A percentile compares a stretch with the other conserved stretches of the same genome.
phyloP scores from a whole-genome alignment of 2,888 invertebrate genomes.

The Noctua comes region DNA sequence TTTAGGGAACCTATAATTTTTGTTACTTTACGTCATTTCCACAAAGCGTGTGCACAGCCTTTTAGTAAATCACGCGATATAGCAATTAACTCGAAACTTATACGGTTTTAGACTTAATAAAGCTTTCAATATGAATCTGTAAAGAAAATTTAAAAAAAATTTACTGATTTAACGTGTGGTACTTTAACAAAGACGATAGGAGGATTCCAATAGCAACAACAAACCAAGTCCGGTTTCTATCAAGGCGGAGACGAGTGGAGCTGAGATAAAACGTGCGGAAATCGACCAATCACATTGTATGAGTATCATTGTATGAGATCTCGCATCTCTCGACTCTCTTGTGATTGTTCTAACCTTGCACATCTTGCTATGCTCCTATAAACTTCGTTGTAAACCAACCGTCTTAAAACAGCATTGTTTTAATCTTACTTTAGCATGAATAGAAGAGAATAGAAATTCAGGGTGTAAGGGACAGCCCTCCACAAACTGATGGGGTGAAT shows the following conservation, averaged over 20 bases:
- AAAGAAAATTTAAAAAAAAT: not conserved
- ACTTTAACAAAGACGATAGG: not conserved
- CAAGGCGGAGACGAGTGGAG: too few species aligned
- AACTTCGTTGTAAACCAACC: too few species aligned
- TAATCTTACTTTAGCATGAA: too few species aligned
- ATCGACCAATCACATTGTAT: too few species aligned
- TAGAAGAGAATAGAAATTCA: too few species aligned
- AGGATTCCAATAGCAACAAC: not conserved
- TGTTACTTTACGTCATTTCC: not conserved
- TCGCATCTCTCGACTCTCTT: too few species aligned
- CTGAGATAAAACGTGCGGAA: too few species aligned
- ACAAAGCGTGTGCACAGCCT: slow-evolving; percentile 20
- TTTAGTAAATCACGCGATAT: slow-evolving; percentile 40
- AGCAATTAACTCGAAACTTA: slow-evolving; percentile 37
- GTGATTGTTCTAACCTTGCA: not conserved
- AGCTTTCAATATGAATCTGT: slow-evolving; percentile 22
- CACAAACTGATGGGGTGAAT: too few species aligned
- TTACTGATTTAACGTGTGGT: not conserved
- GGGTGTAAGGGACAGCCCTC: too few species aligned
- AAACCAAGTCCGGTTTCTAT: not conserved
- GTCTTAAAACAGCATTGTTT: too few species aligned
- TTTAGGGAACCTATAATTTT: not conserved
- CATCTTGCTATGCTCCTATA: not conserved
- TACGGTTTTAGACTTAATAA: slow-evolving; percentile 42
- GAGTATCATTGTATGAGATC: too few species aligned